These are phyloP conservation scores for Drosophila setifemur DNA, from an alignment of 1,140 invertebrate species.

Conservation along the genomic window DNA sequence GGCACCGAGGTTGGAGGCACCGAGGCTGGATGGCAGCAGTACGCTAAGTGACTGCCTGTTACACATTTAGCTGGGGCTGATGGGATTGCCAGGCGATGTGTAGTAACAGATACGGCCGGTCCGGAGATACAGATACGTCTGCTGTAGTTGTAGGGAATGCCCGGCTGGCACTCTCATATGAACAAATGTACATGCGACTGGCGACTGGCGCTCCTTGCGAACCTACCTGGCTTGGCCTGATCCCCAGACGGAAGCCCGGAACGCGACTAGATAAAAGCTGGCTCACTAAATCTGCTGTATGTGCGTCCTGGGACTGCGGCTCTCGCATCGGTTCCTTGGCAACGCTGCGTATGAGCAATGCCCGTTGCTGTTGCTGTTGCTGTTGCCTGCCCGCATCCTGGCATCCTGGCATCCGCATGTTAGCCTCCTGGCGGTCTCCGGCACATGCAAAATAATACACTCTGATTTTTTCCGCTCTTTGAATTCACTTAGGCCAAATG, in stretches of 20 bases:
- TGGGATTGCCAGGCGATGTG: slow-evolving; percentile 70
- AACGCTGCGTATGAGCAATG: slow-evolving; percentile 69
- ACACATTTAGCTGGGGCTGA: slow-evolving; percentile 66
- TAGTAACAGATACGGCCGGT: slow-evolving; percentile 40
- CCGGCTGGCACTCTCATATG: slow-evolving; percentile 51
- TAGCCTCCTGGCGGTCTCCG: slow-evolving; percentile 7
- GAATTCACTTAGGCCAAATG: slow-evolving; percentile 62
- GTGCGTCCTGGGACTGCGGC: slow-evolving; percentile 55
- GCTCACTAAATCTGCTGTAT: slow-evolving; percentile 71
- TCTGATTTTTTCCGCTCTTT: slow-evolving; percentile 54
- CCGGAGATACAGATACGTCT: slow-evolving; percentile 29
- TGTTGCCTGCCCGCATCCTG: not conserved
- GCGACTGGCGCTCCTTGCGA: too few relatives aligned
- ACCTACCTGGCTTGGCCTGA: slow-evolving; percentile 40
- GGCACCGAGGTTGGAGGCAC: too few relatives aligned
- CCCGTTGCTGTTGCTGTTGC: not conserved
- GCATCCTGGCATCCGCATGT: too few relatives aligned
- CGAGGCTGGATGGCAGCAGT: slow-evolving; percentile 14
- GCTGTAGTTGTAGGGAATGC: slow-evolving; percentile 12
- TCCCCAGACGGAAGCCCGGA: slow-evolving; percentile 51
- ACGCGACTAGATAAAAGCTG: slow-evolving; percentile 73
- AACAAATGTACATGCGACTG: slow-evolving; percentile 66
- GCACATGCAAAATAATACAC: slow-evolving; percentile 70
- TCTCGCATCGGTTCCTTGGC: slow-evolving; percentile 12
- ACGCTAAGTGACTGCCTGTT: slow-evolving; percentile 74